Percentiles rank a stretch among this genome's conserved stretches.
These are phyloP conservation scores for Loris lydekkerianus DNA, from an alignment of 2,797 vertebrate genomes.

Conservation along the genomic window DNA sequence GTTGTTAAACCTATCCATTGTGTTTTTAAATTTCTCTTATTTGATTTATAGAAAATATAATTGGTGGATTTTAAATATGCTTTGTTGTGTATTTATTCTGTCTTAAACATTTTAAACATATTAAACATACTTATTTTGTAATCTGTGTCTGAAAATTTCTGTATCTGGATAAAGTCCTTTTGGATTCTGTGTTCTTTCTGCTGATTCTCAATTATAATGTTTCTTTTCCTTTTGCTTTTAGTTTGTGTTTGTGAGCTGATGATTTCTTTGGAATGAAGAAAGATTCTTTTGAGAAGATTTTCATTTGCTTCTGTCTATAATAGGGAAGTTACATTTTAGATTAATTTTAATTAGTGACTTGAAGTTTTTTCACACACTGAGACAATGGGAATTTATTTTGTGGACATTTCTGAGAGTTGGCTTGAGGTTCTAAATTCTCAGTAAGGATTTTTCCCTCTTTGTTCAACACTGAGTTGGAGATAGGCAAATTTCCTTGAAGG, in stretches of 20 bases:
- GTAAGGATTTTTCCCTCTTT: neutral
- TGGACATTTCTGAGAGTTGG: neutral
- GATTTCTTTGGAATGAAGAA: neutral
- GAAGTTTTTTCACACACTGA: neutral
- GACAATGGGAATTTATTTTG: neutral
- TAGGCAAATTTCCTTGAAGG: neutral
- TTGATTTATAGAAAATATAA: neutral
- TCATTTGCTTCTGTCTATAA: conserved; percentile 15
- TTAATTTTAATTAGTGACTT: neutral
- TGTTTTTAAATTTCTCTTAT: neutral
- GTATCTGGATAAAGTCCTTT: conserved; percentile 14
- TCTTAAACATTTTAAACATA: neutral
- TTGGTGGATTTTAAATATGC: conserved; percentile 23
- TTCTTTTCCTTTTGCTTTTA: neutral
- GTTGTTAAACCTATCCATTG: neutral
- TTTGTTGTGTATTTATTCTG: neutral
- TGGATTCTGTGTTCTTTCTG: neutral
- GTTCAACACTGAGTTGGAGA: conserved; percentile 4
- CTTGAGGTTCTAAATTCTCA: neutral
- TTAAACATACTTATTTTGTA: neutral
- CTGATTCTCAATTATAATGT: neutral
- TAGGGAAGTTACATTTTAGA: neutral
- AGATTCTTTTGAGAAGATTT: conserved; percentile 44
- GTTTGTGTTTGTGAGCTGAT: neutral
- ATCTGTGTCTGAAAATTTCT: neutral